Base-by-base conservation (phyloP, 1,140 invertebrate genomes). In the Microplitis demolitor region DNA sequence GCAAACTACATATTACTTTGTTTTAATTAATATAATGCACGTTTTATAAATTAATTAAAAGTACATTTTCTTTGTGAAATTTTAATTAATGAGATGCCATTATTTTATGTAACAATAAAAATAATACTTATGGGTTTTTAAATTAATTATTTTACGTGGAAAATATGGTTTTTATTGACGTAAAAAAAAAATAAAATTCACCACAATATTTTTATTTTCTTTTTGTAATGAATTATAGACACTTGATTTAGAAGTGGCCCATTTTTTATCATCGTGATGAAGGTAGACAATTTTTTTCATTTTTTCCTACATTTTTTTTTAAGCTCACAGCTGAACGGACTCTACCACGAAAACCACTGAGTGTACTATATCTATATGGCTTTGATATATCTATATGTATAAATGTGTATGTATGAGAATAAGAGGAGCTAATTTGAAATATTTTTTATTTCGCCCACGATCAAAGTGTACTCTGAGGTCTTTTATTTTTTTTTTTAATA, bases 291-390 rank as follows among this genome's bases (percentile, higher is more conserved):
- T 64, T 45, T 35, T 14, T 64, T 64, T 45, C 33, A n/a, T 45
- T 64, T 64, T 39, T 13, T 11, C 39, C n/a, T 45, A 8, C 4
- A 14, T 39, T n/a, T 6, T 39, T n/a, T 64, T 64, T 56, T n/a
- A 2, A 16, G n/a, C 16, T 51, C 45, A 16, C 53, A 56, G n/a
- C 16, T 56, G 53, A 24, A 56, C 53, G n/a, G 16, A 14, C 33
- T 35, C 14, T 39, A 70, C 34, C 56, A 60, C 35, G 31, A 16
- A 70, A 70, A 53, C 64, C 64, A 33, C 64, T 9, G 50, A 16
- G 69, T 63, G 60, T 61, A 56, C n/a, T 37, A 37, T 4, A 13
- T 39, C 24, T 31, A 62, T 34, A 39, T 35, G 9, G 13, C 37
- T 45, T 64, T 64, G 14, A 64, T n/a, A 34, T 34, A 39, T 34